These are phyloP conservation scores for Caenorhabditis doughertyi DNA, from an alignment of 2,888 invertebrate genomes.

Conservation along the genomic window DNA sequence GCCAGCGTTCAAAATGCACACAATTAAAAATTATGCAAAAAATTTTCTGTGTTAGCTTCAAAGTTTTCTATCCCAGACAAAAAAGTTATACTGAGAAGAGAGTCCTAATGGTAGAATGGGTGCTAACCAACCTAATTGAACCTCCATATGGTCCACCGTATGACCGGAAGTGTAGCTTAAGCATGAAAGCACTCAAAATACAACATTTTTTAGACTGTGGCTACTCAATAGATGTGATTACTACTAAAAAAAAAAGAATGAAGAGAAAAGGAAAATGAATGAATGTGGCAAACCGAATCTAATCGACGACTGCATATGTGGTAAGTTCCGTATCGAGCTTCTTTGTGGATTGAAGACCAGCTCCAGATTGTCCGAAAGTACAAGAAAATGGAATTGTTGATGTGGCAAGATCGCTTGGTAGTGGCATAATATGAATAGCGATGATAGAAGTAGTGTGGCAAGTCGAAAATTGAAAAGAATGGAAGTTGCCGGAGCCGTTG, in stretches of 20 bases:
- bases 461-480: conserved; percentile 40
- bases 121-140: conserved; percentile 54
- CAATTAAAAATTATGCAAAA: conserved; percentile 33
- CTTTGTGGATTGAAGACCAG: conserved; percentile 40
- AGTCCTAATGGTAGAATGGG: conserved; percentile 42
- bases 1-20: conserved; percentile 53
- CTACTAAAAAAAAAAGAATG: conserved; percentile 27
- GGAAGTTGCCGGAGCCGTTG: conserved; percentile 40
- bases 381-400: conserved; percentile 39
- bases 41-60: conserved; percentile 16
- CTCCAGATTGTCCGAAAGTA: conserved; percentile 34
- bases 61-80: conserved; percentile 7
- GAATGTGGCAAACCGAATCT: conserved; percentile 55
- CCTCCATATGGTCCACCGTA: conserved; percentile 70
- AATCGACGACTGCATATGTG: conserved; percentile 52
- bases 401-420: conserved; percentile 49
- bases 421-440: conserved; percentile 23
- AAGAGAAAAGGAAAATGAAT: conserved; percentile 1
- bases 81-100: conserved; percentile 41
- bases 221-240: conserved; percentile 57
- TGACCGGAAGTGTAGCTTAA: conserved; percentile 67
- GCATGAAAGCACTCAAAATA: conserved; percentile 56
- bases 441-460: conserved; percentile 27
- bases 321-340: conserved; percentile 32
- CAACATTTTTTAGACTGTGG: conserved; percentile 45